phyloP scores from a whole-genome alignment of 2,888 invertebrate genomes.

The Marronus borbonicus region DNA sequence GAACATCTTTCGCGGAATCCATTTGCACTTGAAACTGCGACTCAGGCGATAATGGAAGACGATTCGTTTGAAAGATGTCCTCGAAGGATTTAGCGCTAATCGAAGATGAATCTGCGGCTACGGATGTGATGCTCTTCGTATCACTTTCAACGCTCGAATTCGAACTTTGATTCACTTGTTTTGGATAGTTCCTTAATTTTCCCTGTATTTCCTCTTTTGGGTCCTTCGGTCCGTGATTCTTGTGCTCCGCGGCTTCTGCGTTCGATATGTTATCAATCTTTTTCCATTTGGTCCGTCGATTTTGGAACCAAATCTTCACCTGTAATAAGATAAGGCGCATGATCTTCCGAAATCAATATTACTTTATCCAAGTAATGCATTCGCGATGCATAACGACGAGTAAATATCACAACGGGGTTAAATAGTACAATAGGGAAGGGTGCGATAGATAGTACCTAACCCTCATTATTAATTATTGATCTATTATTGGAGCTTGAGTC shows the following conservation, averaged over 20 bases:
- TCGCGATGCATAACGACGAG: conserved; percentile 55
- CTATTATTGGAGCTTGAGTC: conserved; percentile 33
- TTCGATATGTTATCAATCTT: conserved; percentile 94
- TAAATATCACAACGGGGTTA: conserved; percentile 53
- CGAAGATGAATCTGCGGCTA: conserved; percentile 60
- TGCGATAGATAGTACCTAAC: conserved; percentile 43
- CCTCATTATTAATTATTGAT: conserved; percentile 53
- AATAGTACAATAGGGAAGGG: conserved; percentile 35
- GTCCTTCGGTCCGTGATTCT: conserved; percentile 71
- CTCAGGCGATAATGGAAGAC: conserved; percentile 59
- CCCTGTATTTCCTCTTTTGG: conserved; percentile 53
- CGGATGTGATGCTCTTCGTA: conserved; percentile 64
- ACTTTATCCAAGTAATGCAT: conserved; percentile 57
- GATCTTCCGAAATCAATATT: conserved; percentile 59
- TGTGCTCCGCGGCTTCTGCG: conserved; percentile 89
- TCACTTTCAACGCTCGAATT: conserved; percentile 69
- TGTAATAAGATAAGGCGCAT: conserved; percentile 71
- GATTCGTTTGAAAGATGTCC: conserved; percentile 62
- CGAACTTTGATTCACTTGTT: conserved; percentile 66
- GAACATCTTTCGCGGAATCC: conserved; percentile 66
- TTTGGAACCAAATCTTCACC: conserved; percentile 95
- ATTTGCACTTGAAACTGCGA: conserved; percentile 65
- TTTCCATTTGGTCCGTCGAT: conserved; percentile 88
- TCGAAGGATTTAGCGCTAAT: conserved; percentile 64
- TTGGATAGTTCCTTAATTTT: conserved; percentile 60